A percentile compares a stretch with the other conserved stretches of the same genome.
These are phyloP conservation scores for Notolabrus celidotus DNA, from an alignment of 2,797 vertebrate species.

Conservation along the genomic window DNA sequence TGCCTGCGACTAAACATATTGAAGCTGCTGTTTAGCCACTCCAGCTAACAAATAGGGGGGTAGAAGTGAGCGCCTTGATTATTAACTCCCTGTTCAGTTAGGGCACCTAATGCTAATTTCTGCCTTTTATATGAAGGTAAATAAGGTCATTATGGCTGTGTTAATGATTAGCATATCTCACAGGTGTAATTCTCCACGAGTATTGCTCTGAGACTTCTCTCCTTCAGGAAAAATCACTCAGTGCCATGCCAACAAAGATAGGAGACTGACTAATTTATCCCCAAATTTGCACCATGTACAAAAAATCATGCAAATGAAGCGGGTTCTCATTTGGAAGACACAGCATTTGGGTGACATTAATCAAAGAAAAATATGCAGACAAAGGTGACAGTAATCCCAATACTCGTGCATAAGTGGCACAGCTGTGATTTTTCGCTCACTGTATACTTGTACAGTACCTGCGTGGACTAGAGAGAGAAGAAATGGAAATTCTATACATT, in stretches of 20 bases:
- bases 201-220: constrained; percentile 73
- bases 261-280: constrained; percentile 86
- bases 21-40: constrained; percentile 61
- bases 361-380: constrained; percentile 89
- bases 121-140: constrained; percentile 88
- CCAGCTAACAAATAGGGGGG: constrained; percentile 67
- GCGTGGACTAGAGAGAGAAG: constrained; percentile 15
- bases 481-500: constrained; percentile 75
- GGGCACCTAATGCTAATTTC: constrained; percentile 86
- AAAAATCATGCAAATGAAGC: constrained; percentile 91
- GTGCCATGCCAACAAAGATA: constrained; percentile 84
- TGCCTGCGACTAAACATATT: constrained; percentile 70
- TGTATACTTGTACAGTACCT: constrained; percentile 72
- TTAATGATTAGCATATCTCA: constrained; percentile 87
- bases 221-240: constrained; percentile 81
- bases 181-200: constrained; percentile 86
- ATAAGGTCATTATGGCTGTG: constrained; percentile 87
- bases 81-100: constrained; percentile 86
- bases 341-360: constrained; percentile 90
- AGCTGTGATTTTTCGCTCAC: constrained; percentile 77
- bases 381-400: constrained; percentile 89
- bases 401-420: constrained; percentile 82
- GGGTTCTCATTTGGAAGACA: constrained; percentile 86
- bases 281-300: constrained; percentile 87
- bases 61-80: constrained; percentile 78